phyloP scores from a whole-genome alignment of 2,797 vertebrate genomes.

The Adrianichthys oophorus region DNA sequence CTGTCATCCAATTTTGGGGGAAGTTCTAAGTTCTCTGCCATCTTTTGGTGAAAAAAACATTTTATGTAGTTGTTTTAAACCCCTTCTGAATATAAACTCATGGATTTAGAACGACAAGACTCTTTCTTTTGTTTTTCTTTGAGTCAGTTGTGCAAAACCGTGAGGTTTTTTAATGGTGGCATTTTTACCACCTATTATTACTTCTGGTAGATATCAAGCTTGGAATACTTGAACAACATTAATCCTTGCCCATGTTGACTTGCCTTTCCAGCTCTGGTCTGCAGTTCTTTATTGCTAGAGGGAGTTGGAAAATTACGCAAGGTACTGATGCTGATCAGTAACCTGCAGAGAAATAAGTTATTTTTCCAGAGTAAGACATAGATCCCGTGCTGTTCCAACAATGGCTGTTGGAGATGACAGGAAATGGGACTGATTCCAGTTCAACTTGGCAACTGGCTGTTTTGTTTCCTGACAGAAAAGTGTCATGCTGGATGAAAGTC shows the following conservation, averaged over 20 bases:
- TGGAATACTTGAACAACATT: not conserved
- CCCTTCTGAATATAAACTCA: too few species aligned
- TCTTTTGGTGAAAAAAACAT: too few species aligned
- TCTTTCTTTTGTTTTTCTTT: too few species aligned
- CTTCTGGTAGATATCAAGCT: not conserved
- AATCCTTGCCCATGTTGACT: not conserved
- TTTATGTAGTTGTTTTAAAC: too few species aligned
- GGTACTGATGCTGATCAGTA: slow-evolving; percentile 2
- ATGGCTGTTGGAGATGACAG: slow-evolving; percentile 2
- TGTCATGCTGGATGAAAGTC: too few species aligned
- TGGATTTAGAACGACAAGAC: too few species aligned
- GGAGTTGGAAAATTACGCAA: slow-evolving; percentile 1
- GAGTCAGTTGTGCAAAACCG: not conserved
- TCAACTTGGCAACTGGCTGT: not conserved
- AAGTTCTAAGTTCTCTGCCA: too few species aligned
- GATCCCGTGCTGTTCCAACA: slow-evolving; percentile 4
- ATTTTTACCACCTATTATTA: not conserved
- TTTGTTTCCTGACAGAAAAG: too few species aligned
- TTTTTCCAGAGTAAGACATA: slow-evolving; percentile 2
- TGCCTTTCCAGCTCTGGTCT: not conserved
- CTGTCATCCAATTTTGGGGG: too few species aligned
- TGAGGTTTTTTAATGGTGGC: not conserved
- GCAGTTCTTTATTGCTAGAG: not conserved
- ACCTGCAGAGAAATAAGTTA: not conserved
- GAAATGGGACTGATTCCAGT: not conserved